A percentile compares a stretch with the other conserved stretches of the same genome.
phyloP scores from a whole-genome alignment of 2,888 invertebrate genomes.

The Standfussiana lucernea region DNA sequence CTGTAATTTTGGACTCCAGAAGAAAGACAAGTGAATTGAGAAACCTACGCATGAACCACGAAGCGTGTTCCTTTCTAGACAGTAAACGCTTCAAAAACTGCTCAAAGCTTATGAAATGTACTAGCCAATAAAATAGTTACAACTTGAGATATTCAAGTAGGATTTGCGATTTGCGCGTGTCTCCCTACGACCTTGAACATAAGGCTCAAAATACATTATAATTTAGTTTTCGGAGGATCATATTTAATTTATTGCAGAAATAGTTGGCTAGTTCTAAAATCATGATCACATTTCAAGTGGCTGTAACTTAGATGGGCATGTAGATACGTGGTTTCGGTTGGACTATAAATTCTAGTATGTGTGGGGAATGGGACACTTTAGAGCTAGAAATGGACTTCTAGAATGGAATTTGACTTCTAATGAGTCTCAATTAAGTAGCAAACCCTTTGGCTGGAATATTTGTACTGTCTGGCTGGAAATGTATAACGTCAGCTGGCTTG shows the following conservation, averaged over 20 bases:
- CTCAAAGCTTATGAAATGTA: constrained; percentile 63
- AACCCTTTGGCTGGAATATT: background rate
- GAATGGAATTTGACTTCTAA: background rate
- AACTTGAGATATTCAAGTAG: constrained; percentile 79
- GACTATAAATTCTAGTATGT: constrained; percentile 34
- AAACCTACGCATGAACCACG: background rate
- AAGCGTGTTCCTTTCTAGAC: background rate
- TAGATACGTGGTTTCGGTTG: constrained; percentile 32
- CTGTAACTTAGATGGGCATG: constrained; percentile 30
- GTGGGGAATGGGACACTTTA: background rate
- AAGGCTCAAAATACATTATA: constrained; percentile 68
- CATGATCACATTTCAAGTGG: constrained; percentile 67
- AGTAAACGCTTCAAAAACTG: constrained; percentile 27
- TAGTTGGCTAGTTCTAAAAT: constrained; percentile 66
- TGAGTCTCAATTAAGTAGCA: background rate
- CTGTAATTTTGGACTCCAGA: background rate
- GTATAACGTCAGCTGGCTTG: background rate
- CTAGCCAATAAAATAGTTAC: constrained; percentile 78
- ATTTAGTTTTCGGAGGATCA: constrained; percentile 63
- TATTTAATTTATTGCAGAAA: constrained; percentile 69
- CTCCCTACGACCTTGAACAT: constrained; percentile 61
- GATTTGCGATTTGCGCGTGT: constrained; percentile 73
- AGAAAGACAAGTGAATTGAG: no score
- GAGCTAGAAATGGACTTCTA: background rate
- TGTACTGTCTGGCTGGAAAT: background rate